Evolutionary conservation across 1,140 invertebrate species (phyloP).

Genomic region (Chlorops oryzae): DNA sequence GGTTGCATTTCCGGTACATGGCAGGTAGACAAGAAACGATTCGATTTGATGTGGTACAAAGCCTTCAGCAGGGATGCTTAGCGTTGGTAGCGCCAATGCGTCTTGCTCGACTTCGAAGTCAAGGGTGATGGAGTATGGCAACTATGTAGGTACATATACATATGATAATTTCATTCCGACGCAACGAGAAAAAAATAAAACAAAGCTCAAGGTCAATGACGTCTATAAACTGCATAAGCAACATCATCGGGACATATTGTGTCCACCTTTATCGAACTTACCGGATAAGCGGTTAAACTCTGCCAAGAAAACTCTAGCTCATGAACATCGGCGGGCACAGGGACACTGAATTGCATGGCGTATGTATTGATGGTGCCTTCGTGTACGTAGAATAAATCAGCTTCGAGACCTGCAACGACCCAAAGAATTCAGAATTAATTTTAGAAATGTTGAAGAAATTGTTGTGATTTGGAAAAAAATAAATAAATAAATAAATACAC

Average conservation of each 20-base stretch:
- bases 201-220: constrained; percentile 21
- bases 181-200: not conserved
- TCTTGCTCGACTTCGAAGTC: constrained; percentile 65
- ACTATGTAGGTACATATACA: no score
- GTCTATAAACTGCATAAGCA: no score
- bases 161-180: no score
- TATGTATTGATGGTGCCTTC: constrained; percentile 86
- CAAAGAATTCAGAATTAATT: no score
- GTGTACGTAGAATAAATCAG: constrained; percentile 79
- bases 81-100: constrained; percentile 66
- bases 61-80: constrained; percentile 73
- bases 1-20: constrained; percentile 62
- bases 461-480: no score
- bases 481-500: no score
- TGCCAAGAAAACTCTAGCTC: constrained; percentile 86
- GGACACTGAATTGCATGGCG: constrained; percentile 80
- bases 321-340: constrained; percentile 70
- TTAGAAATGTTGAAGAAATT: no score
- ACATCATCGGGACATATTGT: not conserved
- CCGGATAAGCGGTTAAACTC: constrained; percentile 65
- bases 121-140: constrained; percentile 70
- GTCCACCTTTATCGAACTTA: constrained; percentile 55
- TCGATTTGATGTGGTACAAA: constrained; percentile 67
- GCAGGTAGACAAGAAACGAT: constrained; percentile 70
- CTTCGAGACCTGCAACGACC: constrained; percentile 66